Evolutionary conservation across 2,113 vertebrate species (phyloP).

Genomic region (Dendrocopos noguchii): DNA sequence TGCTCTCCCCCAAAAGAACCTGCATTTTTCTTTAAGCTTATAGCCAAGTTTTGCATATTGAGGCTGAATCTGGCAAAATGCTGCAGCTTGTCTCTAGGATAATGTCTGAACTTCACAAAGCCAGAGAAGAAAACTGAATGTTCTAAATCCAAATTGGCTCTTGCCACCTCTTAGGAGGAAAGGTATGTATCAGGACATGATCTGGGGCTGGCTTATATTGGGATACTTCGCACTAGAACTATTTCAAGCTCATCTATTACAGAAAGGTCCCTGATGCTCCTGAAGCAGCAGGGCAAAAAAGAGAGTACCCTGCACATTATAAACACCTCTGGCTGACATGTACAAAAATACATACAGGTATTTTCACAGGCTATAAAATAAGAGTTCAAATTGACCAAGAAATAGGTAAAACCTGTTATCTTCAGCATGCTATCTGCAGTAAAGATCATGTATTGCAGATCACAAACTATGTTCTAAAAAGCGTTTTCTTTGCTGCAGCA

Average conservation of each 20-base stretch:
- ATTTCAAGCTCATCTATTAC: background rate
- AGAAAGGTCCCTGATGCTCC: background rate
- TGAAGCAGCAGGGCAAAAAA: background rate
- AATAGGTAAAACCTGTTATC: constrained; percentile 38
- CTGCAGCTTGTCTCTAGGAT: background rate
- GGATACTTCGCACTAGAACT: background rate
- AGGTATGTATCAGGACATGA: background rate
- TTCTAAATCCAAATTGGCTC: background rate
- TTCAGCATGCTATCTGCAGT: constrained; percentile 6
- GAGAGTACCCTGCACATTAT: background rate
- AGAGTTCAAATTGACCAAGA: constrained; percentile 25
- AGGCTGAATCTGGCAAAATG: background rate
- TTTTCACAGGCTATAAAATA: constrained; percentile 5
- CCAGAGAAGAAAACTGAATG: background rate
- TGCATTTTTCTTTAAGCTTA: background rate
- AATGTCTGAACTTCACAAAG: background rate
- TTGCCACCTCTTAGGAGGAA: background rate
- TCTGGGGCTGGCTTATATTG: background rate
- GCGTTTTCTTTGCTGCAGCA: background rate
- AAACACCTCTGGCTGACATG: background rate
- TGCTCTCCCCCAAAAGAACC: background rate
- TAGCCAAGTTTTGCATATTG: background rate
- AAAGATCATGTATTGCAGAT: constrained; percentile 36
- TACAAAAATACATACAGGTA: background rate
- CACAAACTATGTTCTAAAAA: background rate